Conservation (phyloP, 1,140 invertebrate genomes). For the Philotrypesis tridentata region DNA sequence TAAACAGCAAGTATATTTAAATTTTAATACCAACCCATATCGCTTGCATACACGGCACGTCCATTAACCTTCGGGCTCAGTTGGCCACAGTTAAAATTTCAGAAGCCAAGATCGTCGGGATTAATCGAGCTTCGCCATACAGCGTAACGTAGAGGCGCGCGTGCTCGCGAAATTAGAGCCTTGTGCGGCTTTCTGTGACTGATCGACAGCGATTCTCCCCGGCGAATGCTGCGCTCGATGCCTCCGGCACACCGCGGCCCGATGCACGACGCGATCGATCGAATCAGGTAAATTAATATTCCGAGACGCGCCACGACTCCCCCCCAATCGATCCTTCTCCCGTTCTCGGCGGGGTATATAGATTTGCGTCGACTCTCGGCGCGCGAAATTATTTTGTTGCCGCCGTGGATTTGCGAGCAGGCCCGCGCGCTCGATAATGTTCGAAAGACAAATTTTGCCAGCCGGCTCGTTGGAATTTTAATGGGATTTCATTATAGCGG, state of each 20-base stretch:
- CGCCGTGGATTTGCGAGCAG: neutral
- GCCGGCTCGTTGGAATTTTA: too few relatives aligned
- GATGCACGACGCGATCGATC: neutral
- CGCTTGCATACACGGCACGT: neutral
- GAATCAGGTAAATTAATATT: conserved; percentile 32
- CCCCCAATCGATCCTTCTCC: neutral
- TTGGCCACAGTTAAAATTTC: neutral
- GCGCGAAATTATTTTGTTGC: neutral
- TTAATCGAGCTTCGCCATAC: conserved; percentile 13
- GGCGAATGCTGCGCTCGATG: neutral
- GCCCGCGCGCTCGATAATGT: too few relatives aligned
- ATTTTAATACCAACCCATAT: neutral
- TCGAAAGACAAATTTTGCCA: too few relatives aligned
- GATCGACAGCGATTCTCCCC: neutral
- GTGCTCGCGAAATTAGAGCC: conserved; percentile 29
- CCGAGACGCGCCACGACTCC: neutral
- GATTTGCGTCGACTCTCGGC: neutral
- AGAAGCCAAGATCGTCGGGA: neutral
- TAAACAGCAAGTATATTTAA: neutral
- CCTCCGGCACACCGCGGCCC: neutral
- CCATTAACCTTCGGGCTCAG: neutral
- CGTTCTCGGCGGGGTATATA: too few relatives aligned
- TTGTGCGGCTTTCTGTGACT: conserved; percentile 21
- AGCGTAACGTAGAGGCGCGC: too few relatives aligned
- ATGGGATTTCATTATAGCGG: too few relatives aligned